phyloP scores from a whole-genome alignment of 2,888 invertebrate species.

The Aphidoletes aphidimyza region DNA sequence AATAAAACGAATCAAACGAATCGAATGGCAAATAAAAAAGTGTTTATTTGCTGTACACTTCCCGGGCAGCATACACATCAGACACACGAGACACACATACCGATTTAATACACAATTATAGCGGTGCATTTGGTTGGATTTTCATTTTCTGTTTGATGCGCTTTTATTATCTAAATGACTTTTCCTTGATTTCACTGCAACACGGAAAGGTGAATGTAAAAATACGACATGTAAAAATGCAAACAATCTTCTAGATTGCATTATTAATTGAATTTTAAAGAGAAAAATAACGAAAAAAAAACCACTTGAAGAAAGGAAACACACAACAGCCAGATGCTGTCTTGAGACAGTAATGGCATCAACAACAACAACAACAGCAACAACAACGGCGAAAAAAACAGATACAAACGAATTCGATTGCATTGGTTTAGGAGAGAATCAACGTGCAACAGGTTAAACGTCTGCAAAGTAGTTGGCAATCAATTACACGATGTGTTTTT shows the following conservation, averaged over 20 bases:
- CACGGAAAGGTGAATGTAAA: slow-evolving; percentile 50
- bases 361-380: neutral
- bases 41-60: slow-evolving; percentile 4
- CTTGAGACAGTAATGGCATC: neutral
- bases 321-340: neutral
- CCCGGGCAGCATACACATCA: no score
- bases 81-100: no score
- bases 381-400: neutral
- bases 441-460: slow-evolving; percentile 20
- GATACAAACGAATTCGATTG: neutral
- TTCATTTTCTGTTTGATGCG: neutral
- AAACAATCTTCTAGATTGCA: slow-evolving; percentile 2
- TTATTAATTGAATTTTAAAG: slow-evolving; percentile 28
- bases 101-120: neutral
- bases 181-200: neutral
- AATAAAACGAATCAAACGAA: slow-evolving; percentile 30
- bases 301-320: no score
- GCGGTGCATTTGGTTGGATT: neutral
- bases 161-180: slow-evolving; percentile 36
- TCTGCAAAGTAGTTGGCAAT: slow-evolving; percentile 29
- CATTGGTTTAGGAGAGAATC: neutral
- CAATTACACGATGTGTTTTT: slow-evolving; percentile 12
- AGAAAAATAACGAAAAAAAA: neutral
- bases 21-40: neutral
- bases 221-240: no score